phyloP scores from a whole-genome alignment of 2,797 vertebrate species.

The Leucoraja ocellata region DNA sequence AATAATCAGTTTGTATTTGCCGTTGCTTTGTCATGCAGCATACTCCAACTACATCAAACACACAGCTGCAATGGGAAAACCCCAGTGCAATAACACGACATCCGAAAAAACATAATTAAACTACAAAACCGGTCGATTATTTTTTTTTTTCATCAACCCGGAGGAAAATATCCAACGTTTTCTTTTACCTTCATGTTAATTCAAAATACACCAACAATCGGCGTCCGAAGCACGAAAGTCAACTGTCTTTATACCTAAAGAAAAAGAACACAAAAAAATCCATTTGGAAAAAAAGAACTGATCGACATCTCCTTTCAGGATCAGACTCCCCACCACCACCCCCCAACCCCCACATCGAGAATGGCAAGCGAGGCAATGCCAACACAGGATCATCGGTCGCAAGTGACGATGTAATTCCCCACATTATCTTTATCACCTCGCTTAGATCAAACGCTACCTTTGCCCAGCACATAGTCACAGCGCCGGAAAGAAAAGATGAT shows the following conservation, averaged over 20 bases:
- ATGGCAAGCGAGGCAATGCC: conserved; percentile 25
- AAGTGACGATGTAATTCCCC: neutral
- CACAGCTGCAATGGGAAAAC: neutral
- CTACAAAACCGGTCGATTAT: neutral
- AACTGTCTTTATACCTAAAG: neutral
- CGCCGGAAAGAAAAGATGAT: neutral
- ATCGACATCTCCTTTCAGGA: conserved; percentile 23
- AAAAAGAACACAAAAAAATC: conserved; percentile 17
- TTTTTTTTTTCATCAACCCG: neutral
- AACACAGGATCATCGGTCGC: neutral
- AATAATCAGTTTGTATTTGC: conserved; percentile 33
- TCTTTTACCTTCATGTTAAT: conserved; percentile 34
- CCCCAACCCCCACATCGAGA: neutral
- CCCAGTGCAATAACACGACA: conserved; percentile 17
- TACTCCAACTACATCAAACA: conserved; percentile 14
- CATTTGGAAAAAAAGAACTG: conserved; percentile 15
- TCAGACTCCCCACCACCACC: neutral
- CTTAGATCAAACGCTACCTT: neutral
- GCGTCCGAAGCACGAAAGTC: conserved; percentile 8
- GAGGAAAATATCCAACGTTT: neutral
- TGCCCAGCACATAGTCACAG: neutral
- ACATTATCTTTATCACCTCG: neutral
- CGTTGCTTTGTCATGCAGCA: conserved; percentile 30
- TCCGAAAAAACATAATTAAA: neutral
- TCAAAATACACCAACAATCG: conserved; percentile 10